Conservation (phyloP, 2,888 invertebrate genomes). For the Chymomyza caudatula region DNA sequence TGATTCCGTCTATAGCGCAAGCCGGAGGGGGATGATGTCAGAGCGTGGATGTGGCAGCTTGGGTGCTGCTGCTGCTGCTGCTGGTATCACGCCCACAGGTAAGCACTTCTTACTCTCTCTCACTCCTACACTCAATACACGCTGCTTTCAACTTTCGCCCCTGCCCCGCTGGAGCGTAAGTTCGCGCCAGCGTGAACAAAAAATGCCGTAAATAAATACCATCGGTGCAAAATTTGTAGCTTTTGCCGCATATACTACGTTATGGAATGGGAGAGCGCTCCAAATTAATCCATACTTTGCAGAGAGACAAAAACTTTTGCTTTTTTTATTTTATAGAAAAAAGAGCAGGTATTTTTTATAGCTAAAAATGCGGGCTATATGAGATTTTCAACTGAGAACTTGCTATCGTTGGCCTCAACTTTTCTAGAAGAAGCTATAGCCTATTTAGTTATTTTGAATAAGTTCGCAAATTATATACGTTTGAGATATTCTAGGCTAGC, state of each 20-base stretch:
- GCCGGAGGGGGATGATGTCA: neutral
- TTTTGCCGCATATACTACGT: constrained; percentile 11
- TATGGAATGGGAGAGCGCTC: neutral
- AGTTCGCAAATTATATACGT: too few species aligned
- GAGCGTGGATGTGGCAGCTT: neutral
- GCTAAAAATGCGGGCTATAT: neutral
- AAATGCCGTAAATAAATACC: constrained; percentile 52
- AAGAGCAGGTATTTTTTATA: neutral
- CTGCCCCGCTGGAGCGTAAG: constrained; percentile 3
- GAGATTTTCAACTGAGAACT: too few species aligned
- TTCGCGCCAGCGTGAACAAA: constrained; percentile 32
- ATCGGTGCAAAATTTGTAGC: constrained; percentile 31
- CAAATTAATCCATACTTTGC: neutral
- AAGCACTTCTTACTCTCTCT: neutral
- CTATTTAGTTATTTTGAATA: too few species aligned
- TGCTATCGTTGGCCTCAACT: too few species aligned
- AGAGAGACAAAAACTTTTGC: neutral
- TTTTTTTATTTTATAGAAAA: neutral
- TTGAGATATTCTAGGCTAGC: too few species aligned
- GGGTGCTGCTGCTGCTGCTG: neutral
- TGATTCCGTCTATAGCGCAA: neutral
- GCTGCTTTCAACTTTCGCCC: neutral
- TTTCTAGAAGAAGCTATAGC: too few species aligned
- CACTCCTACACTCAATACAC: neutral
- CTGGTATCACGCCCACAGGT: constrained; percentile 1